Base-by-base conservation (phyloP, 2,113 vertebrate genomes). In the Ophthalmolycus amberensis region DNA sequence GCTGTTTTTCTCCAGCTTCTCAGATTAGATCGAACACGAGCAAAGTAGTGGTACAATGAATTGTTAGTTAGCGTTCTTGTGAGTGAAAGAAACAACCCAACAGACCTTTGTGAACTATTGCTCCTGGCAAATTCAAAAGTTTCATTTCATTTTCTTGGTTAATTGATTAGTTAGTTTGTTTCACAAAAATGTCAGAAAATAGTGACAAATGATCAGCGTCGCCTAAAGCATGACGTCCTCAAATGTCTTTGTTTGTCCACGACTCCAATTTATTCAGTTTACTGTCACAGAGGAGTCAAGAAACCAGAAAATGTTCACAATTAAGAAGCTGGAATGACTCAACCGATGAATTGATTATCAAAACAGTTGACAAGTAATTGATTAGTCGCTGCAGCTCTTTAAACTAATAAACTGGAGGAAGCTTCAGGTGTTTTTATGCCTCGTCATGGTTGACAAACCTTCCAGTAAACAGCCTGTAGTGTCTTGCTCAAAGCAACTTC, bases 391-490 rank as follows among this genome's bases (percentile, higher is more conserved):
- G 50, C 50, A n/a, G 50, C 20, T 54, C 50, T 54, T 32, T n/a
- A 75, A 74, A 78, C 32, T 65, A 54, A 79, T 50, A 77, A 59
- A 74, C 52, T 67, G 15, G 44, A 80, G 52, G 40, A 32, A 46
- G 52, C 48, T 44, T 70, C n/a, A 34, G 10, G 16, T 56, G 34
- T 3, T 82, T 77, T 0, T 65, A 65, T 63, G 34, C 69, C 63
- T 6, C 0, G 84, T 60, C 32, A 48, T 64, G 27, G 6, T 54
- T 71, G 85, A 71, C 65, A 73, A 72, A 0, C 56, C 44, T 74
- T 72, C 42, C 62, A 71, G 50, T 79, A 80, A 86, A 66, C n/a
- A 10, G 14, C 11, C 66, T 81, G 63, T 65, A 37, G 68, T 69
- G 65, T 73, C 63, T 34, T 6, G 22, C 50, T 71, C 2, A 16